Base-by-base conservation (phyloP, 2,888 invertebrate species). In the Cheilosia soror region DNA sequence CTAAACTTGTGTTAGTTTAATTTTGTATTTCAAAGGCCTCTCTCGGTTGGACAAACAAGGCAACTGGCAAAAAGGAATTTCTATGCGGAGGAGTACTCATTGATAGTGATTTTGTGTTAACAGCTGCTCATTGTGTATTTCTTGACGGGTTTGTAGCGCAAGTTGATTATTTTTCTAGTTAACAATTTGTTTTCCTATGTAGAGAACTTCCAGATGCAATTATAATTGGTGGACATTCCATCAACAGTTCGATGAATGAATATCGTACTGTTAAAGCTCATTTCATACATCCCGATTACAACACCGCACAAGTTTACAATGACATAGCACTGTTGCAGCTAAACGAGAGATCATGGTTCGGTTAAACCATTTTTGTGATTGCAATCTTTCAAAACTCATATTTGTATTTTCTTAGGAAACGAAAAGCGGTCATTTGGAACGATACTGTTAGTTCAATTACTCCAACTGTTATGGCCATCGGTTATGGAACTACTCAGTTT, bases 401-500 rank as follows among this genome's bases (percentile, higher is more conserved):
- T 20, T 13, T 13, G 13, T n/a, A 27, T 27, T 6, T 31, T 31
- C 27, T 29, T 37, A 75, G 73, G 55, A 75, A 65, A 65, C 5
- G 4, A 0, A 29, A 20, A 13, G 65, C 57, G 11, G 2, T 20
- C 13, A 9, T 51, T 15, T 51, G 55, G 40, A 25, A 15, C 11
- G 4, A 42, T 13, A 4, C 20, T 42, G 2, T 15, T 20, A n/a
- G 9, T 11, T 9, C 0, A 11, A 27, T 1, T 2, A 20, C 15
- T 11, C 37, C 37, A 37, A 0, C 25, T 49, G 37, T 66, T 2
- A 42, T 5, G 13, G 76, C 76, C n/a, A 60, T 76, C 31, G 76
- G 76, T 7, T 76, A 76, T 31, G 76, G 76, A 31, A 15, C 62
- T 5, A 76, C 76, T 4, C n/a, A 37, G 40, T 76, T 66, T 47